phyloP scores from a whole-genome alignment of 2,888 invertebrate species.

The Helicoverpa assulta region DNA sequence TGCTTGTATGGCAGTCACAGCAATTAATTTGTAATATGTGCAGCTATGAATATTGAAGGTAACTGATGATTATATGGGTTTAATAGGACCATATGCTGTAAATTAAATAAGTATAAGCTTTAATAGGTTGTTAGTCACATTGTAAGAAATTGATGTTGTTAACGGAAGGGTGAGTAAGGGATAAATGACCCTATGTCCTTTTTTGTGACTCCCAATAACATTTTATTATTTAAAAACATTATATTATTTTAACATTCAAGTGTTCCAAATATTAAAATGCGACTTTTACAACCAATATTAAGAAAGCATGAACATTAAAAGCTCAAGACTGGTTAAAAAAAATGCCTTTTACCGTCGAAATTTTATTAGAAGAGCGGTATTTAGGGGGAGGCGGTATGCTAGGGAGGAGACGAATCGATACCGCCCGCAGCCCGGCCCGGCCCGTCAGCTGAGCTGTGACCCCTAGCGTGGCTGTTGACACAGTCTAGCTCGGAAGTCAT shows the following conservation, averaged over 20 bases:
- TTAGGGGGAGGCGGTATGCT: slow-evolving; percentile 35
- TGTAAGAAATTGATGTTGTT: neutral
- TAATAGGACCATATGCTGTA: slow-evolving; percentile 11
- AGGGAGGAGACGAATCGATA: slow-evolving; percentile 63
- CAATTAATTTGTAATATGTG: slow-evolving; percentile 34
- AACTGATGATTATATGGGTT: slow-evolving; percentile 9
- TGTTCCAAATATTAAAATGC: too few species aligned
- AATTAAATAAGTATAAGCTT: neutral
- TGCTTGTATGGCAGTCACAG: slow-evolving; percentile 22
- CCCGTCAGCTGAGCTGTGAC: slow-evolving; percentile 65
- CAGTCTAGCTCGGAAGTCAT: slow-evolving; percentile 43
- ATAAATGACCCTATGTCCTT: neutral
- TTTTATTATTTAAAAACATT: too few species aligned
- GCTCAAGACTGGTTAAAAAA: neutral
- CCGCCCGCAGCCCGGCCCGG: slow-evolving; percentile 53
- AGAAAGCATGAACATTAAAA: neutral
- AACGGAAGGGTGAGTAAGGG: neutral
- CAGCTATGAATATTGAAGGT: slow-evolving; percentile 24
- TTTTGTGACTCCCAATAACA: neutral
- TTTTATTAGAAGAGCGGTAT: slow-evolving; percentile 32
- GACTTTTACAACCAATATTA: neutral
- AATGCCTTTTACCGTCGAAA: slow-evolving; percentile 11
- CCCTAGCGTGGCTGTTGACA: slow-evolving; percentile 47
- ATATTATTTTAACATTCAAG: too few species aligned
- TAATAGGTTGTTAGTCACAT: neutral